A percentile compares a stretch with the other conserved stretches of the same genome.
These are phyloP conservation scores for Cheirogaleus medius DNA, from an alignment of 2,113 vertebrate genomes.

Conservation along the genomic window DNA sequence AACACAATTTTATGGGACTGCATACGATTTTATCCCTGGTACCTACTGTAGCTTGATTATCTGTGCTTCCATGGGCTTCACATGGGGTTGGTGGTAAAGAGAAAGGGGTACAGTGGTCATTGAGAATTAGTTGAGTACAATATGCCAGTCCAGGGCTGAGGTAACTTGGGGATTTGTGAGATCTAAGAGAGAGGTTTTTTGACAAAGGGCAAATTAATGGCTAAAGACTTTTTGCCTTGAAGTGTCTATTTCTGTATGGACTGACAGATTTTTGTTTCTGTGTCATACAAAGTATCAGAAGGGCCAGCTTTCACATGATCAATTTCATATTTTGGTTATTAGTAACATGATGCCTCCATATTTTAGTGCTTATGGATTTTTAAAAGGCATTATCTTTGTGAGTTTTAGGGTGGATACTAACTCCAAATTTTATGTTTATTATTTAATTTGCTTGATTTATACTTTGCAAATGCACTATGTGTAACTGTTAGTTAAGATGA, in stretches of 20 bases:
- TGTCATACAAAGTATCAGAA: background rate
- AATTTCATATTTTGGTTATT: background rate
- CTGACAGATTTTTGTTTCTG: background rate
- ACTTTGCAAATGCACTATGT: background rate
- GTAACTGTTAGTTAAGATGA: background rate
- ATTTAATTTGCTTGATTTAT: conserved; percentile 41
- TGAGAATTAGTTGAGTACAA: background rate
- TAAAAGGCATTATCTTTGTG: background rate
- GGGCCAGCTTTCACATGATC: background rate
- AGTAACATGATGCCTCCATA: background rate
- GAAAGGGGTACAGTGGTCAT: background rate
- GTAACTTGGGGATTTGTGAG: background rate
- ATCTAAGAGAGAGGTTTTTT: background rate
- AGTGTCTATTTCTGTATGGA: background rate
- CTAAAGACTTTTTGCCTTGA: background rate
- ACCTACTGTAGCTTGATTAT: background rate
- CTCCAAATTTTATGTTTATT: conserved; percentile 20
- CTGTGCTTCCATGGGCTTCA: background rate
- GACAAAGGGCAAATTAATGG: background rate
- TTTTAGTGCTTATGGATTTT: background rate
- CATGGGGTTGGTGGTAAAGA: background rate
- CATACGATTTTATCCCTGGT: background rate
- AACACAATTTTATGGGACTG: background rate
- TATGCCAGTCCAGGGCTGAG: background rate
- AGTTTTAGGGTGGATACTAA: background rate